These are phyloP conservation scores for Corvus cornix DNA, from an alignment of 2,113 vertebrate genomes.

Conservation along the genomic window DNA sequence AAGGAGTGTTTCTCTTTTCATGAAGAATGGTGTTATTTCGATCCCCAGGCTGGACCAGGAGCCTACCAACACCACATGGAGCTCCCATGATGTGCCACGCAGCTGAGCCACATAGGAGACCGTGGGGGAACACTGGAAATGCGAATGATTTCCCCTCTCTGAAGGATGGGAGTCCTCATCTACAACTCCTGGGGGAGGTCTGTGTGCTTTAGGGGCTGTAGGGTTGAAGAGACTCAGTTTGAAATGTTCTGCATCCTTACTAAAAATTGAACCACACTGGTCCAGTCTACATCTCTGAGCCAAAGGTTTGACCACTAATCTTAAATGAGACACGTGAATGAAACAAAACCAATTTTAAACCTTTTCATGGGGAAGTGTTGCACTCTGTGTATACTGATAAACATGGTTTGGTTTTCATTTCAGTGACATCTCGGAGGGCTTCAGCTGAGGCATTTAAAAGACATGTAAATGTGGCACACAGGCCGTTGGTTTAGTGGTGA, in stretches of 20 bases:
- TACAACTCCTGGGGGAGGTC: not conserved
- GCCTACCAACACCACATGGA: not conserved
- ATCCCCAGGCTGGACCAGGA: not conserved
- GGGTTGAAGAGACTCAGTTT: not conserved
- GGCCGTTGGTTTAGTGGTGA: not conserved
- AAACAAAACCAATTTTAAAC: not conserved
- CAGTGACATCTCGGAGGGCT: not conserved
- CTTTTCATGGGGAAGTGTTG: not conserved
- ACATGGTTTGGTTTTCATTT: not conserved
- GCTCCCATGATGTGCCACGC: not conserved
- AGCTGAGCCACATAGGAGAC: not conserved
- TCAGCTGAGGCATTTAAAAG: not conserved
- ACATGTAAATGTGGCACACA: not conserved
- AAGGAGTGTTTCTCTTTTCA: not conserved
- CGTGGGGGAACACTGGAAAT: rapidly evolving
- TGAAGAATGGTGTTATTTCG: not conserved
- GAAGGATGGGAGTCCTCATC: not conserved
- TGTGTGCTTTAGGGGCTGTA: not conserved
- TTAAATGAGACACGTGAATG: not conserved
- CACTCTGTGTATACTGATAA: not conserved
- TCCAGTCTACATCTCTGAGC: not conserved
- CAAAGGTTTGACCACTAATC: not conserved
- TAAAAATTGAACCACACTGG: not conserved
- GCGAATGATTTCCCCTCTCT: not conserved
- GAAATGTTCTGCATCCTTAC: not conserved